Percentiles rank a stretch among this genome's conserved stretches.
These are phyloP conservation scores for Salticus scenicus DNA, from an alignment of 2,888 invertebrate species.

Conservation along the genomic window DNA sequence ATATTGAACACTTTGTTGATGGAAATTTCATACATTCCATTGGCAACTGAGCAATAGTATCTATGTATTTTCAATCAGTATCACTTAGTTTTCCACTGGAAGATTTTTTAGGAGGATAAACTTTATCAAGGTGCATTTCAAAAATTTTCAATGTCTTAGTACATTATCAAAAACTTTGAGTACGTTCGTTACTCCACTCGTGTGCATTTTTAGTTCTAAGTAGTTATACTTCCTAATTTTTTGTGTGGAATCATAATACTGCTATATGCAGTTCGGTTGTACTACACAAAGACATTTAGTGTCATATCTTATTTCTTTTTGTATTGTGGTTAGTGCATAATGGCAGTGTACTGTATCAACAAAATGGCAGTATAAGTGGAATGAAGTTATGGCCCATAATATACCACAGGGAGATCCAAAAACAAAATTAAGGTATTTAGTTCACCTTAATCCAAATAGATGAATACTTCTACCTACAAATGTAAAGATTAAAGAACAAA, in stretches of 20 bases:
- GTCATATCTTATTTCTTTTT: no score
- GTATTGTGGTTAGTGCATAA: not conserved
- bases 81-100: not conserved
- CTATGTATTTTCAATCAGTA: not conserved
- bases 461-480: not conserved
- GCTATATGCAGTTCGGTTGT: not conserved
- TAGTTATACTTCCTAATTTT: not conserved
- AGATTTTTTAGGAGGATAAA: not conserved
- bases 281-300: not conserved
- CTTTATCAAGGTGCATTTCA: not conserved
- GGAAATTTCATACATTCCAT: not conserved
- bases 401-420: not conserved
- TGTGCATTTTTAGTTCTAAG: not conserved
- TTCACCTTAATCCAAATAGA: not conserved
- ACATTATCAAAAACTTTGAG: no score
- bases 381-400: not conserved
- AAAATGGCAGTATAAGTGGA: slow-evolving; percentile 19
- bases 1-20: slow-evolving; percentile 13
- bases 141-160: no score
- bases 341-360: slow-evolving; percentile 16
- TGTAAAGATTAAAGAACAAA: not conserved
- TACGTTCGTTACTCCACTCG: not conserved
- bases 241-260: not conserved
- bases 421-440: not conserved
- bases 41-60: not conserved